These are phyloP conservation scores for Zosterops lateralis DNA, from an alignment of 2,113 vertebrate species.

Conservation along the genomic window DNA sequence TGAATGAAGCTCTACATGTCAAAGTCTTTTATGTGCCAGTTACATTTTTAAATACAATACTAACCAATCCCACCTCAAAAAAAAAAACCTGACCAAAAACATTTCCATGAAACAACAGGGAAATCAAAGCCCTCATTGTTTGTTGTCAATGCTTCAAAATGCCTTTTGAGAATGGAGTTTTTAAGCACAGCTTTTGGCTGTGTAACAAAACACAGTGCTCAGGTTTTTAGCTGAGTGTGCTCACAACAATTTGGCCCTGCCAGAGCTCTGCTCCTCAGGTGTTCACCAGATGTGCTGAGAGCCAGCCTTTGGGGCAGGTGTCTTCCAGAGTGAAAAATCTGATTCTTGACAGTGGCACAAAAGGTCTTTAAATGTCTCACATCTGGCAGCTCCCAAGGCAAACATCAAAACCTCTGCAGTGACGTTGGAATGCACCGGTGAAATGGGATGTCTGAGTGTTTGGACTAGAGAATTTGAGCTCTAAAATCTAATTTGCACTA, in stretches of 20 bases:
- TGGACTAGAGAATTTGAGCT: not conserved
- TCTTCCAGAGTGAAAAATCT: not conserved
- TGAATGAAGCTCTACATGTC: not conserved
- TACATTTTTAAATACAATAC: not conserved
- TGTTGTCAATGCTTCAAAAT: not conserved
- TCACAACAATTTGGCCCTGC: not conserved
- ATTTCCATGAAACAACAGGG: not conserved
- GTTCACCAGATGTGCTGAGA: not conserved
- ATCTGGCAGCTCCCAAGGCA: not conserved
- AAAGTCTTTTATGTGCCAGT: not conserved
- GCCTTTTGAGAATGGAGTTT: not conserved
- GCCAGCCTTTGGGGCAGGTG: not conserved
- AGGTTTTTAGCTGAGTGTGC: not conserved
- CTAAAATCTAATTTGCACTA: not conserved
- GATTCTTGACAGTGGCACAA: not conserved
- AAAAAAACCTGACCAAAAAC: not conserved
- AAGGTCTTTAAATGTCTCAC: not conserved
- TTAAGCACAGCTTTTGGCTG: not conserved
- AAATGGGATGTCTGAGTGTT: not conserved
- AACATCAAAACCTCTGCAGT: not conserved
- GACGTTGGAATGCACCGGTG: fast-evolving
- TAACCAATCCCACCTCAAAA: not conserved
- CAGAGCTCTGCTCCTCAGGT: not conserved
- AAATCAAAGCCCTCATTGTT: not conserved
- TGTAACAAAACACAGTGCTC: not conserved